These are phyloP conservation scores for Amphipoea oculea DNA, from an alignment of 2,888 invertebrate species.

Conservation along the genomic window DNA sequence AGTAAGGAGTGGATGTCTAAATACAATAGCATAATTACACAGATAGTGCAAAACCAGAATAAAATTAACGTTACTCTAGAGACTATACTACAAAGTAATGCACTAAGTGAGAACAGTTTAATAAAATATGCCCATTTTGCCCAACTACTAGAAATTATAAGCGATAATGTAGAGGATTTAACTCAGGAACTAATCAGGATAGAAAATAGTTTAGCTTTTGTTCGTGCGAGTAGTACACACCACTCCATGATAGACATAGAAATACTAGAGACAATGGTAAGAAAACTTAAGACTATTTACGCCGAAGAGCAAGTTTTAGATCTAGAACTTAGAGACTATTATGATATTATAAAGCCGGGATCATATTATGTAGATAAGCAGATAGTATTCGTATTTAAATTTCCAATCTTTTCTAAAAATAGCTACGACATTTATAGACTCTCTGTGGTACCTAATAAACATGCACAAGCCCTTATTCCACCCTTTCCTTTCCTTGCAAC, in stretches of 20 bases:
- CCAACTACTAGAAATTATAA: no score
- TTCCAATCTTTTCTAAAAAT: neutral
- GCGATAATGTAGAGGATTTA: neutral
- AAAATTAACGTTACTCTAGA: neutral
- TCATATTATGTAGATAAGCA: neutral
- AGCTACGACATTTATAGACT: slow-evolving; percentile 7
- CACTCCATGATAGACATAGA: neutral
- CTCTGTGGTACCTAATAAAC: slow-evolving; percentile 8
- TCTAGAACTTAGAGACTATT: neutral
- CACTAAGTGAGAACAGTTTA: neutral
- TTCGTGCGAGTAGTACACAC: neutral
- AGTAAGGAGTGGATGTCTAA: no score
- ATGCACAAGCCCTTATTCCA: slow-evolving; percentile 5
- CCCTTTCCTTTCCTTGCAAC: slow-evolving; percentile 16
- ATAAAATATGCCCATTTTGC: neutral
- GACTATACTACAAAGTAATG: slow-evolving; percentile 1
- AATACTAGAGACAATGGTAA: neutral
- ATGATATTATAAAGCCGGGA: neutral
- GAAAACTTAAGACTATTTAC: neutral
- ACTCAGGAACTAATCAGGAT: neutral
- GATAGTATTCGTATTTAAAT: neutral
- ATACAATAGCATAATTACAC: no score
- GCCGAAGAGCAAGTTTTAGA: neutral
- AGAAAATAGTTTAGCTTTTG: neutral
- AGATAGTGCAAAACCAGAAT: neutral